Conservation (phyloP, 1,140 invertebrate species). For the Octopus sinensis region DNA sequence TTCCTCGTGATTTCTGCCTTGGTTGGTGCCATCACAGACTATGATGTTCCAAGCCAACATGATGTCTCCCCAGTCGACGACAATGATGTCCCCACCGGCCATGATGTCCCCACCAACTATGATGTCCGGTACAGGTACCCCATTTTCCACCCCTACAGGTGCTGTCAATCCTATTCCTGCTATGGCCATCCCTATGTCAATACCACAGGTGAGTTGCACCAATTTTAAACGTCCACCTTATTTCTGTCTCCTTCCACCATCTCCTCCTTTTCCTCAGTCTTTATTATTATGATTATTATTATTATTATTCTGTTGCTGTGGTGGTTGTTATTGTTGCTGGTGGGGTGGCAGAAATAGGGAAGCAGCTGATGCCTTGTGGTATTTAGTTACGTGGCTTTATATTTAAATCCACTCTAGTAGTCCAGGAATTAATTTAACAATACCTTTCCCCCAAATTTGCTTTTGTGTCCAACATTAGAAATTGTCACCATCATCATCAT, state of each 20-base stretch:
- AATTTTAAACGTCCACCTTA: not conserved
- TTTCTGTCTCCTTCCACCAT: not conserved
- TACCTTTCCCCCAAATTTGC: too few relatives aligned
- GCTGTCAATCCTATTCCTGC: not conserved
- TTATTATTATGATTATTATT: too few relatives aligned
- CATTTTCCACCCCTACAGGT: constrained; percentile 7
- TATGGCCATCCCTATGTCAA: not conserved
- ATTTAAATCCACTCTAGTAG: too few relatives aligned
- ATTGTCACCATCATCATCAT: too few relatives aligned
- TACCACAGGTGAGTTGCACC: not conserved
- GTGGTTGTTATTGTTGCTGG: too few relatives aligned
- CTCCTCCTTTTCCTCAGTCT: not conserved
- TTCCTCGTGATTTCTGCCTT: not conserved
- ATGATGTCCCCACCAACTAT: constrained; percentile 6
- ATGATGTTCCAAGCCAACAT: constrained; percentile 18
- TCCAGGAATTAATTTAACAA: too few relatives aligned
- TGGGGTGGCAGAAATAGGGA: too few relatives aligned
- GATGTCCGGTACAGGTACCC: not conserved
- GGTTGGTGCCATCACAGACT: not conserved
- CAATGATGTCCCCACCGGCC: not conserved
- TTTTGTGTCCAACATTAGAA: too few relatives aligned
- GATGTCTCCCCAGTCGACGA: constrained; percentile 2
- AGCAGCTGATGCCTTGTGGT: too few relatives aligned
- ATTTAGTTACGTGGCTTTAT: too few relatives aligned
- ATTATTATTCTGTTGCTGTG: too few relatives aligned